Conservation (phyloP, 2,797 vertebrate species). For the Cynodonichthys magdalenae region DNA sequence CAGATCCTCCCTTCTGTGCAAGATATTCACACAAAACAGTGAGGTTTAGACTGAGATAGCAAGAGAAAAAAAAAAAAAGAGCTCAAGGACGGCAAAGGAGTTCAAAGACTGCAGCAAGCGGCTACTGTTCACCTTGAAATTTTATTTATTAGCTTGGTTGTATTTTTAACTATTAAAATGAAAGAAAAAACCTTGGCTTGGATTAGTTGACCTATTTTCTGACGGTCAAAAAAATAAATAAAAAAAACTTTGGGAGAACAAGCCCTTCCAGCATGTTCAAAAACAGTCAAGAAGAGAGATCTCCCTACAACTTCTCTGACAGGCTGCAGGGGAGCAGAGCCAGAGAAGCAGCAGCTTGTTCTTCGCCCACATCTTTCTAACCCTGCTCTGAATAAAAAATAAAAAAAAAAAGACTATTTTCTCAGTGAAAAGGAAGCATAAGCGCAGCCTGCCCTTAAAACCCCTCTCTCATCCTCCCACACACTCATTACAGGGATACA, state of each 20-base stretch:
- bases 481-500: constrained; percentile 55
- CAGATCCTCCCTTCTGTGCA: constrained; percentile 45
- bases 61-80: constrained; percentile 5
- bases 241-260: constrained; percentile 35
- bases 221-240: constrained; percentile 29
- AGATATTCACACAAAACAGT: constrained; percentile 18
- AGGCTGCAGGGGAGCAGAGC: constrained; percentile 56
- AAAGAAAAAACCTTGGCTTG: constrained; percentile 14
- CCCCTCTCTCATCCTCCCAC: constrained; percentile 67
- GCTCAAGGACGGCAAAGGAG: constrained; percentile 19
- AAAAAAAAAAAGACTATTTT: constrained; percentile 35
- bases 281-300: constrained; percentile 33
- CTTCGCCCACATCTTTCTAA: constrained; percentile 53
- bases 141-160: constrained; percentile 36
- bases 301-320: constrained; percentile 46
- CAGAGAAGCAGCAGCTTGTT: constrained; percentile 21
- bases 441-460: constrained; percentile 52
- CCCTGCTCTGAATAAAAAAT: constrained; percentile 26
- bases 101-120: constrained; percentile 16
- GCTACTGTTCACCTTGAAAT: constrained; percentile 32
- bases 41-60: constrained; percentile 2
- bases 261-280: constrained; percentile 32
- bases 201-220: constrained; percentile 62
- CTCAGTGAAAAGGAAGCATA: constrained; percentile 39
- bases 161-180: constrained; percentile 34